Conservation (phyloP, 2,888 invertebrate genomes). For the Eupsilia transversa region DNA sequence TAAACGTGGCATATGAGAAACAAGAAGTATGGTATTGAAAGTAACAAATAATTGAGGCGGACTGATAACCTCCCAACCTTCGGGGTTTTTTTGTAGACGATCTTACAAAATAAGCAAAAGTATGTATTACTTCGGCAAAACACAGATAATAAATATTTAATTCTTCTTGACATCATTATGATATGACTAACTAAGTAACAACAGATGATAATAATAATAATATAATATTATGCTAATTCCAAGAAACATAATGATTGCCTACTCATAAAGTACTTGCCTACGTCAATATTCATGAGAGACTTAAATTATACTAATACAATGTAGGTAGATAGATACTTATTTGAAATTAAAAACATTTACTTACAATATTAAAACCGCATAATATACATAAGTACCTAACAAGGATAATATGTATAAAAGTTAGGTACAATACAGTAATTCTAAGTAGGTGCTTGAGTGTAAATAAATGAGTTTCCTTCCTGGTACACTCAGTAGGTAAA, state of each 20-base stretch:
- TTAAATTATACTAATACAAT: constrained; percentile 3
- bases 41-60: constrained; percentile 1
- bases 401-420: constrained; percentile 53
- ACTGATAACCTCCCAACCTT: constrained; percentile 23
- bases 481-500: constrained; percentile 40
- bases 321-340: neutral
- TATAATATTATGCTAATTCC: constrained; percentile 5
- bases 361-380: constrained; percentile 19
- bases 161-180: neutral
- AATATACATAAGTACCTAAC: constrained; percentile 21
- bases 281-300: constrained; percentile 16
- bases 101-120: neutral
- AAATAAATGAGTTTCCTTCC: constrained; percentile 63
- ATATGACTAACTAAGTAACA: neutral
- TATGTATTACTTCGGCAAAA: neutral
- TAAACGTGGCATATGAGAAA: constrained; percentile 5
- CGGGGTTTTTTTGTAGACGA: neutral
- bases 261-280: neutral
- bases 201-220: constrained; percentile 8
- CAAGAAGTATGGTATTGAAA: neutral
- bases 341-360: constrained; percentile 37
- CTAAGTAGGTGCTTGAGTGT: constrained; percentile 42
- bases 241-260: neutral
- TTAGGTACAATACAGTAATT: constrained; percentile 48
- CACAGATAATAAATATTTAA: constrained; percentile 5